These are phyloP conservation scores for Anastrepha obliqua DNA, from an alignment of 1,140 invertebrate species.

Conservation along the genomic window DNA sequence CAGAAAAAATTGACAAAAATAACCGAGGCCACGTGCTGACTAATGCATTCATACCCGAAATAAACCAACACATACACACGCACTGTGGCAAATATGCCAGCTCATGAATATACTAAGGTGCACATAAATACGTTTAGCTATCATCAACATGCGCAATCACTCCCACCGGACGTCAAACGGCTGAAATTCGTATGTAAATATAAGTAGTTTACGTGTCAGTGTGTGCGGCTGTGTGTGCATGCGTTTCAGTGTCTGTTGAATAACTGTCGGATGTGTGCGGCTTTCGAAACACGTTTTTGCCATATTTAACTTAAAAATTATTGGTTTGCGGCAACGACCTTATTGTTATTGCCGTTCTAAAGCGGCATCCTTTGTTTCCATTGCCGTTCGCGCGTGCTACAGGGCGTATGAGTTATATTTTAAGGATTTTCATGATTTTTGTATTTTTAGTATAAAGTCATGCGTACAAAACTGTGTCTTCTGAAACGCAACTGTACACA, in stretches of 20 bases:
- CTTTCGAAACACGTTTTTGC: conserved; percentile 41
- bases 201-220: background rate
- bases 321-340: conserved; percentile 51
- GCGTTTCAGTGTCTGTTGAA: background rate
- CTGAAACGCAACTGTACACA: background rate
- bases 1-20: background rate
- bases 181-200: background rate
- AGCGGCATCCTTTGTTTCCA: background rate
- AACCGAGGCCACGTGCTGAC: conserved; percentile 17
- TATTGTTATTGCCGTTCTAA: conserved; percentile 41
- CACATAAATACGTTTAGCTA: background rate
- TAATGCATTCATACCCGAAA: background rate
- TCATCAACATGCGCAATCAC: background rate
- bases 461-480: background rate
- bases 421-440: conserved; percentile 17
- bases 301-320: conserved; percentile 46
- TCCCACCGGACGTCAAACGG: conserved; percentile 24
- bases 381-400: background rate
- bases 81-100: background rate
- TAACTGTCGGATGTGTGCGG: background rate
- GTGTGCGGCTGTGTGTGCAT: background rate
- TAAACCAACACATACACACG: background rate
- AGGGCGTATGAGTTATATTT: conserved; percentile 16
- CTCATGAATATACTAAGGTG: background rate
- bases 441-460: background rate